Evolutionary conservation across 1,140 invertebrate genomes (phyloP).

Genomic region (Aricia agestis): DNA sequence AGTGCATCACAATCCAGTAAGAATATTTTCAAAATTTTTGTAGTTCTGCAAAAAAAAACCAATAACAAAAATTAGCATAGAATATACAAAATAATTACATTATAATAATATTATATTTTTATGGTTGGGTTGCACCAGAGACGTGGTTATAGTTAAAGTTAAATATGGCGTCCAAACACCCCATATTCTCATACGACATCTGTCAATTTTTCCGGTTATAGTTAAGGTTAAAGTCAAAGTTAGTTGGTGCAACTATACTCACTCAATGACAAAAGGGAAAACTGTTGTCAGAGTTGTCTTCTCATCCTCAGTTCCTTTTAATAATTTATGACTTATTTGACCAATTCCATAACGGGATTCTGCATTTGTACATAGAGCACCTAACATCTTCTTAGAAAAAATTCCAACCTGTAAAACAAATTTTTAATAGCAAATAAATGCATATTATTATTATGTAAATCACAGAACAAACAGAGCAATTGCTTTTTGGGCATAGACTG

Average conservation of each 20-base stretch:
- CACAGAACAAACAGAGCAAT: no score
- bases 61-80: background rate
- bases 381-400: constrained; percentile 58
- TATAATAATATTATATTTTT: background rate
- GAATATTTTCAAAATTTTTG: constrained; percentile 64
- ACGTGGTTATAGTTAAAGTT: no score
- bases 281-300: constrained; percentile 72
- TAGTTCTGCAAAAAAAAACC: constrained; percentile 51
- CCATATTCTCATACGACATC: no score
- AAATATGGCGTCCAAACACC: no score
- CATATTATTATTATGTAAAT: no score
- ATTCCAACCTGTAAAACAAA: constrained; percentile 48
- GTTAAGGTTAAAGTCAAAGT: no score
- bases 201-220: no score
- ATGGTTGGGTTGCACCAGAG: no score
- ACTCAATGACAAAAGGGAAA: constrained; percentile 77
- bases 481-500: no score
- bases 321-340: constrained; percentile 75
- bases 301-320: constrained; percentile 59
- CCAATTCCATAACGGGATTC: constrained; percentile 76
- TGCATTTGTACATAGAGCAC: constrained; percentile 65
- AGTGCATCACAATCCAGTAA: constrained; percentile 65
- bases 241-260: constrained; percentile 33
- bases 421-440: background rate
- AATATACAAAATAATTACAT: no score